Evolutionary conservation across 2,888 invertebrate species (phyloP).

Genomic region (Cynaeus angustus): DNA sequence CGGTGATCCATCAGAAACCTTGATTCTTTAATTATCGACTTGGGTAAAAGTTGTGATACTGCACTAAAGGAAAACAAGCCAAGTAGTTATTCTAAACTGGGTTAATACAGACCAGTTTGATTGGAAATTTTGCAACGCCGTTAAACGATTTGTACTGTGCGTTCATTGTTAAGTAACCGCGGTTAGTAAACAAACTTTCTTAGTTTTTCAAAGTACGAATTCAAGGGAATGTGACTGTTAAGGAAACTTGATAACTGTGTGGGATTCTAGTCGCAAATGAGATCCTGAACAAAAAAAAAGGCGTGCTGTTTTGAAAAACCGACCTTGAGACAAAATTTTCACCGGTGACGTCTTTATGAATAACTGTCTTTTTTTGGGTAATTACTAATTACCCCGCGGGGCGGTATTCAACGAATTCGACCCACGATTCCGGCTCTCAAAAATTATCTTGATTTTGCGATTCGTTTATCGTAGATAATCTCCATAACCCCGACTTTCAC

Average conservation of each 20-base stretch:
- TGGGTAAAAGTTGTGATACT: not conserved
- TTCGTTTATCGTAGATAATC: too few species aligned
- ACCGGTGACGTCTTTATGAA: not conserved
- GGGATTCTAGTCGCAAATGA: conserved; percentile 1
- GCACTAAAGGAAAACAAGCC: conserved; percentile 15
- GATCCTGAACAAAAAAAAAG: conserved; percentile 6
- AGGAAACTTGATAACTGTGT: conserved; percentile 6
- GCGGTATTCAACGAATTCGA: not conserved
- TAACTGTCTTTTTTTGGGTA: not conserved
- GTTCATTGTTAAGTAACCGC: conserved; percentile 2
- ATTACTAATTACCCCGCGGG: conserved; percentile 2
- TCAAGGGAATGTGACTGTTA: not conserved
- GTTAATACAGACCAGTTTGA: conserved; percentile 12
- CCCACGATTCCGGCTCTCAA: not conserved
- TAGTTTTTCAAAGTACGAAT: conserved; percentile 1
- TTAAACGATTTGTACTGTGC: not conserved
- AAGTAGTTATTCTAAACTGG: conserved; percentile 10
- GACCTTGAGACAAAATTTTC: conserved; percentile 3
- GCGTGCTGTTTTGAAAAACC: not conserved
- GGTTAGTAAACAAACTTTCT: conserved; percentile 4
- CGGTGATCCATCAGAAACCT: not conserved
- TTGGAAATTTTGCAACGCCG: conserved; percentile 14
- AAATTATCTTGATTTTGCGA: too few species aligned
- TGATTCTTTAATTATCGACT: conserved; percentile 2
- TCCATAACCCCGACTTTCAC: too few species aligned